Evolutionary conservation across 2,113 vertebrate genomes (phyloP), one percentile per base, ranked within the genome.

Genomic region (Dolichotis patagonum): DNA sequence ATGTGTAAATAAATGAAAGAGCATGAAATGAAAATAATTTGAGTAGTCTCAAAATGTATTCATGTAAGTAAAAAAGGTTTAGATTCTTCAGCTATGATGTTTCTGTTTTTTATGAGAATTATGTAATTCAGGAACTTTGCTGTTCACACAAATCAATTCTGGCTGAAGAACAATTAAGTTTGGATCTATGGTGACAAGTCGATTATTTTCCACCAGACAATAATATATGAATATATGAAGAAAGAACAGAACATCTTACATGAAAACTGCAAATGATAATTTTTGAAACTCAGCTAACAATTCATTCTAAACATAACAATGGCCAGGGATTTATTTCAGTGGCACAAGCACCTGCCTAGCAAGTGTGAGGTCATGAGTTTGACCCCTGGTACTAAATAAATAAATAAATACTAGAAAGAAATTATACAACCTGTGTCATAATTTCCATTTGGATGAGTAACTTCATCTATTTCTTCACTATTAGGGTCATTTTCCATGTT

Each of bases 391-490:
- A 52, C 11, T 52, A 6, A 52, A 52, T 52, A 6, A 52, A 52
- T 52, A 52, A 8, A 52, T 52, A 52, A 11, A 52, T 52, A 11
- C 24, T 58, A 8, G 12, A 85, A 67, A 73, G 75, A 95, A 91
- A 38, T 32, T 69, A 80, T 32, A 82, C 85, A 98, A 99, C 99
- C 99, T 95, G 99, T 99, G 98, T 99, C 99, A 58, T 99, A 99
- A 98, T 99, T 99, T 92, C 99, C 99, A 95, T 99, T 99, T 71
- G 99, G 99, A 86, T 99, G 99, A 43, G 99, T 99, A 0, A 97
- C 98, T 95, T 99, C 99, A 98, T 99, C 99, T 0, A 97, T 98
- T 97, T 99, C 99, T 98, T 99, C 99, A 73, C 99, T 99, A 62
- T 98, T 99, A 65, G 99, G 97, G 46, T 99, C 99, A 88, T 99